phyloP scores from a whole-genome alignment of 1,140 invertebrate species.

The Drosophila carrolli region DNA sequence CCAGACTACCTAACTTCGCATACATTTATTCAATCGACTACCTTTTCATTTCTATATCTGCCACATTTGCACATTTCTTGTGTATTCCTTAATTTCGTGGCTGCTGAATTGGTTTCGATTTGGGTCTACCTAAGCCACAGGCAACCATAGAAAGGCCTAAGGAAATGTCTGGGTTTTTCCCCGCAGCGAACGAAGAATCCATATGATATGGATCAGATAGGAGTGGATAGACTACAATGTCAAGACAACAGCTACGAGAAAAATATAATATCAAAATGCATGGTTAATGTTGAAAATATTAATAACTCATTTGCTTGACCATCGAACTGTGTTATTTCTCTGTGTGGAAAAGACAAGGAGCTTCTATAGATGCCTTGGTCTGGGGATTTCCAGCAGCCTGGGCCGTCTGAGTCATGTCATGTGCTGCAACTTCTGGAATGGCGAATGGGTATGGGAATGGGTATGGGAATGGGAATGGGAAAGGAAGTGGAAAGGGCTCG shows the following conservation, averaged over 20 bases:
- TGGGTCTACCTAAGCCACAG: slow-evolving; percentile 4
- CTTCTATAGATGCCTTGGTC: not conserved
- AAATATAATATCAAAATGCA: too few relatives aligned
- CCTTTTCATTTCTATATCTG: slow-evolving; percentile 16
- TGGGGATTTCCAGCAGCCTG: slow-evolving; percentile 9
- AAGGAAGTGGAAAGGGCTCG: slow-evolving; percentile 5
- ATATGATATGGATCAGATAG: too few relatives aligned
- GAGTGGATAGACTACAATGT: too few relatives aligned
- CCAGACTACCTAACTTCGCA: not conserved
- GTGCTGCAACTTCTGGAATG: slow-evolving; percentile 9
- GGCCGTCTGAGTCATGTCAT: slow-evolving; percentile 13
- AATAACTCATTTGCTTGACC: too few relatives aligned
- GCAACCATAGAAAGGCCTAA: not conserved
- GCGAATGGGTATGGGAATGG: not conserved
- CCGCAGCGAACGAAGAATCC: not conserved
- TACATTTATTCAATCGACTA: slow-evolving; percentile 5
- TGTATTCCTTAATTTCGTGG: slow-evolving; percentile 2
- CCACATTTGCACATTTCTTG: slow-evolving; percentile 11
- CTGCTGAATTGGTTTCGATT: slow-evolving; percentile 13
- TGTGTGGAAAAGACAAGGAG: not conserved
- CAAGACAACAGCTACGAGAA: too few relatives aligned
- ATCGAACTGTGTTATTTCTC: not conserved
- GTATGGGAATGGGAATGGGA: slow-evolving; percentile 1
- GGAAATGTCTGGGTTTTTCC: slow-evolving; percentile 2
- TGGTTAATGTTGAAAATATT: too few relatives aligned